Base-by-base conservation (phyloP, 2,113 vertebrate species). In the Tenrec ecaudatus region DNA sequence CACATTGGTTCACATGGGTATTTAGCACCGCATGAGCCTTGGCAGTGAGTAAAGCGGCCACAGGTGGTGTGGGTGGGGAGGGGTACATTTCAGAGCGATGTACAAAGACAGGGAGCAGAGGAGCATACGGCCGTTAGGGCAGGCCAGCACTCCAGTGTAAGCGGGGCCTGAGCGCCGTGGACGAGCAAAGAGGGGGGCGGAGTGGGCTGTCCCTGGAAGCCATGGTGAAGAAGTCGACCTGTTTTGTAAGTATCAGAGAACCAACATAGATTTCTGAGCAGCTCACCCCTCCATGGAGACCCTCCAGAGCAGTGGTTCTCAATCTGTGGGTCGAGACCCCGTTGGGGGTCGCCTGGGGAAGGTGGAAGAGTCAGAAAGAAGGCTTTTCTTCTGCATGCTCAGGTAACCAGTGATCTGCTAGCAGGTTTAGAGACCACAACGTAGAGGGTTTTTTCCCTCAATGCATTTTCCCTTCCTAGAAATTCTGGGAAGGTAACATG, bases 361-460 rank as follows among this genome's bases (percentile, higher is more conserved):
- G 71, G 38, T 40, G 8, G 36, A 29, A 73, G 53, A 86, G 73
- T 91, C 82, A 94, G 80, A 90, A 31, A 66, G 69, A n/a, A 60
- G 31, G 19, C 14, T 90, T 62, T 82, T 88, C 23, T 79, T 91
- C 40, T 82, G 1, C 5, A 6, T 66, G 77, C 22, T 81, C 3
- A 20, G 22, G 11, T 88, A 64, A 38, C 29, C 23, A 78, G 27
- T 84, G 62, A 78, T 31, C 40, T 71, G 11, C 29, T 93, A 89
- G 84, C 66, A 86, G 90, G 66, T 71, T 77, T 93, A 93, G 47
- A 20, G 25, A 90, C 60, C 47, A 14, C 12, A 14, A 14, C 11
- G 53, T 73, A 90, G 17, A 73, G 76, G 80, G 27, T 94, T 90
- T 92, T 95, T 89, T 17, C 47, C 47, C 47, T 53, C 68, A 75